Conservation (phyloP, 2,113 vertebrate genomes). For the Genyomyrus donnyi region DNA sequence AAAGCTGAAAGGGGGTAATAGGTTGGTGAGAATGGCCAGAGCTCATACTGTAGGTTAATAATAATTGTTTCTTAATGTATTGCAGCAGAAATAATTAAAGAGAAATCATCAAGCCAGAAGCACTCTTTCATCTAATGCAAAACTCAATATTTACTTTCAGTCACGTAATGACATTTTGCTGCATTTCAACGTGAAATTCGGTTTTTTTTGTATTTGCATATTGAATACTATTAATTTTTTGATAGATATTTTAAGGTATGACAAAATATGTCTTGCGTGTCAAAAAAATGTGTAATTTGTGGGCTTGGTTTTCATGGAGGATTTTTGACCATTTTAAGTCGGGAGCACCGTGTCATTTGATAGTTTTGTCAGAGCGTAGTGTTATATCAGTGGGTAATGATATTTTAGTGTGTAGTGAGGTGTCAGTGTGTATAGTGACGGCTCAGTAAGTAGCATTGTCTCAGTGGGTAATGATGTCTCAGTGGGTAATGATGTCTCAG, state of each 20-base stretch:
- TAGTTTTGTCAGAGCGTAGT: background rate
- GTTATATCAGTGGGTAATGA: background rate
- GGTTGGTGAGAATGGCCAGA: background rate
- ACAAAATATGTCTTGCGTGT: background rate
- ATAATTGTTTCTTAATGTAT: background rate
- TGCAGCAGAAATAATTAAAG: conserved; percentile 3
- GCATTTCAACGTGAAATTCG: background rate
- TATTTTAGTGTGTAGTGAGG: background rate
- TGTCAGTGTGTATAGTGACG: background rate
- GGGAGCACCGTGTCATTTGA: background rate
- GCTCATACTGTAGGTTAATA: background rate
- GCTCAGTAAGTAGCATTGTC: background rate
- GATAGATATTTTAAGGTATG: background rate
- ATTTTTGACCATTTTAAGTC: background rate
- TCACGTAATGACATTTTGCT: background rate
- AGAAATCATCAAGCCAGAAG: background rate
- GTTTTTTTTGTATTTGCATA: background rate
- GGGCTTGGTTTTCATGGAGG: background rate
- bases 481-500: background rate
- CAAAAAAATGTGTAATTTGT: background rate
- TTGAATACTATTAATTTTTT: background rate
- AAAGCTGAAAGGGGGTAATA: background rate
- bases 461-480: background rate
- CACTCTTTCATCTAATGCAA: background rate
- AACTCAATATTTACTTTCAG: background rate